A percentile compares a stretch with the other conserved stretches of the same genome.
These are phyloP conservation scores for Burhinus bistriatus DNA, from an alignment of 2,113 vertebrate genomes.

Conservation along the genomic window DNA sequence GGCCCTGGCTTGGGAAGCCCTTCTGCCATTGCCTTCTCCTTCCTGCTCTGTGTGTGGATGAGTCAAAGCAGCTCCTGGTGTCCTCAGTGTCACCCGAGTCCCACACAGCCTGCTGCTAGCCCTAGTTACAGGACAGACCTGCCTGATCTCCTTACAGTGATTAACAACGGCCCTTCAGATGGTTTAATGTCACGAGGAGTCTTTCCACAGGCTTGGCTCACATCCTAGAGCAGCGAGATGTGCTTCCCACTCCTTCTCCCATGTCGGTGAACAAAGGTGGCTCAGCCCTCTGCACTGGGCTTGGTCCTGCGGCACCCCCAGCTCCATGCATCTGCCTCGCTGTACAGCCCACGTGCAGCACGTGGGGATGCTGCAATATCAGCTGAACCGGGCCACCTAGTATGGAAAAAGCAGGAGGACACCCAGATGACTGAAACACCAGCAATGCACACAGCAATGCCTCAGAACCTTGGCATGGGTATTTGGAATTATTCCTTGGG, in stretches of 20 bases:
- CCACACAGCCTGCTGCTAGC: background rate
- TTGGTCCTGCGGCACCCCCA: background rate
- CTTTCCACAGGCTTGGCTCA: background rate
- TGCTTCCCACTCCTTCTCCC: background rate
- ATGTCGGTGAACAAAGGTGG: background rate
- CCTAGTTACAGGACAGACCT: background rate
- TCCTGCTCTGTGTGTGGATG: background rate
- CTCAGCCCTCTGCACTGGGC: background rate
- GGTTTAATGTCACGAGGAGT: background rate
- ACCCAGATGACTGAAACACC: background rate
- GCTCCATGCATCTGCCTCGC: background rate
- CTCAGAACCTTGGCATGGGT: background rate
- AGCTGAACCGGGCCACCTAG: background rate
- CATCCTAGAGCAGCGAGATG: background rate
- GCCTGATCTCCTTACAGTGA: background rate
- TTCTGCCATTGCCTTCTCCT: background rate
- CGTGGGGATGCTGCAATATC: background rate
- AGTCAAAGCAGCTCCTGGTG: background rate
- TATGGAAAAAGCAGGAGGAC: background rate
- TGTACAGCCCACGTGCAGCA: accelerated
- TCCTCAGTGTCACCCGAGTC: background rate
- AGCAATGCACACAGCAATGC: background rate
- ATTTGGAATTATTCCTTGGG: background rate
- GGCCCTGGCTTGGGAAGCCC: background rate
- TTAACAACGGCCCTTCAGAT: background rate